Evolutionary conservation across 2,888 invertebrate species (phyloP), one percentile per base, ranked within the genome.

Genomic region (Apotomis betuletana): DNA sequence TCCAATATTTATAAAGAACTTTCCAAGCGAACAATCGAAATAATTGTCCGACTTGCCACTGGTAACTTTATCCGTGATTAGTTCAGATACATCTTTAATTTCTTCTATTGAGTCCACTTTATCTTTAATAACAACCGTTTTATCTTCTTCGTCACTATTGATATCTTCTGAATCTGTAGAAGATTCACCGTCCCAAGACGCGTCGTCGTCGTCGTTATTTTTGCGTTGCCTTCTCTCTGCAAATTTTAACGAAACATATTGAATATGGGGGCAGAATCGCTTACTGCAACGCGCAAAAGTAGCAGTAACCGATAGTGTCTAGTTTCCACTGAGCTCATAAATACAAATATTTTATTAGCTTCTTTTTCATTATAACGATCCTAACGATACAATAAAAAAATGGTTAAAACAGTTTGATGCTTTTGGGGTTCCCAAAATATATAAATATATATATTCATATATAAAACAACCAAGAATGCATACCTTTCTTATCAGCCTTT

Each of bases 1-100:
- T 46, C 99, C 99, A 79, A 99, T 97, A 83, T 97, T 97, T 89
- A 97, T 96, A 83, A 98, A 97, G 87, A 98, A 97, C 86, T 97
- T 97, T 6, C 98, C 98, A 67, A 98, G 91, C 0, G 98, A 96
- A 86, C 96, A 96, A 77, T 97, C 97, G 86, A 98, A 98, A 85
- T 97, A 98, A 75, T 96, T 96, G 74, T 95, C 93, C 63, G 94
- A 88, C 80, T 95, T 95, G 72, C 91, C 90, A 15, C 86, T 78
- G 57, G 82, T 81, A 44, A 86, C 83, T 75, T 87, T 86, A 46
- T 85, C 86, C 52, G 81, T 78, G 59, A 81, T 82, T 62, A 90
- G 81, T 44, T 89, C 88, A 44, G 94, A 87, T 3, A 92, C 89
- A 69, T 90, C 90, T 79, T 94, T 94, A 10, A 94, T 87, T 60